A percentile compares a stretch with the other conserved stretches of the same genome.
phyloP scores from a whole-genome alignment of 1,140 invertebrate genomes.

The Cydia splendana region DNA sequence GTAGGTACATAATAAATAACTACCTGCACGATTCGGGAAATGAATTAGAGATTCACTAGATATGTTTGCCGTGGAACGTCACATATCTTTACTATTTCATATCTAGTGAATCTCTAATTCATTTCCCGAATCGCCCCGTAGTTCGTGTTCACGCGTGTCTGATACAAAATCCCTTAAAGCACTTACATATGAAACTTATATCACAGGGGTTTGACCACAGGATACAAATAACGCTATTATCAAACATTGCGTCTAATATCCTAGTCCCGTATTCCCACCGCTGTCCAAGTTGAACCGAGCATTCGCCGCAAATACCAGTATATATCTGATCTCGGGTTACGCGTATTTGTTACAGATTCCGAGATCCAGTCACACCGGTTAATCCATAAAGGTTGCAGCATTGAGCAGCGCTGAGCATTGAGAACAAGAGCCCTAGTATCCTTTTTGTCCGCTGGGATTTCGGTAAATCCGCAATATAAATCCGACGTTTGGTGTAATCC shows the following conservation, averaged over 20 bases:
- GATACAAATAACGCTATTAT: constrained; percentile 42
- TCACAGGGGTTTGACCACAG: constrained; percentile 5
- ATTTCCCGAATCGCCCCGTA: no score
- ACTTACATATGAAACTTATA: neutral
- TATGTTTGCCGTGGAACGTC: no score
- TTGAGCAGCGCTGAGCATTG: neutral
- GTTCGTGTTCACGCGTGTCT: neutral
- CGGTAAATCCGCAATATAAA: constrained; percentile 62
- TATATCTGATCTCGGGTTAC: neutral
- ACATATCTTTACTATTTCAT: no score
- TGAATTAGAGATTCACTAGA: no score
- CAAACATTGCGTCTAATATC: constrained; percentile 52
- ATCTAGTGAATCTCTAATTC: no score
- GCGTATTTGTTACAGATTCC: neutral
- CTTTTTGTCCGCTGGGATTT: constrained; percentile 57
- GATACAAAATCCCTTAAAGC: neutral
- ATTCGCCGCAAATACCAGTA: neutral
- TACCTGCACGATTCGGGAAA: no score
- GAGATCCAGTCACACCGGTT: neutral
- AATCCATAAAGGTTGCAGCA: no score
- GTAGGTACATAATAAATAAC: neutral
- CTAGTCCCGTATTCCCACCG: constrained; percentile 4
- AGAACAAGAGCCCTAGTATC: constrained; percentile 35
- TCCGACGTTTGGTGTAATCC: constrained; percentile 65
- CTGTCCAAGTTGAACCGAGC: neutral